phyloP scores from a whole-genome alignment of 1,140 invertebrate genomes.

The Cecropterus lyciades region DNA sequence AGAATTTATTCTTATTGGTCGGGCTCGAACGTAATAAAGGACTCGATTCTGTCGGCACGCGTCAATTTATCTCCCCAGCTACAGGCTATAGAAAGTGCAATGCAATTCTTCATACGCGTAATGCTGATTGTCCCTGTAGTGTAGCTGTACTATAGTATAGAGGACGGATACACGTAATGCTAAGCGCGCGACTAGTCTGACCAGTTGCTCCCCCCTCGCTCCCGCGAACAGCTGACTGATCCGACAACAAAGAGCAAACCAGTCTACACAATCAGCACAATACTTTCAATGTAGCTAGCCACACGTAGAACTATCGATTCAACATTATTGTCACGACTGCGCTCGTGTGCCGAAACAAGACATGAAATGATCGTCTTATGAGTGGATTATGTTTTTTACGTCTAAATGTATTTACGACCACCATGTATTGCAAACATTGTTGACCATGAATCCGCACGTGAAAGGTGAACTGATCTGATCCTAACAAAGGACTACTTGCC shows the following conservation, averaged over 20 bases:
- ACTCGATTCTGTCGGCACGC: conserved; percentile 2
- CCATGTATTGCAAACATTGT: conserved; percentile 18
- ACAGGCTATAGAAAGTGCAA: conserved; percentile 14
- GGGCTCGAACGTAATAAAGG: neutral
- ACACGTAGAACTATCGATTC: conserved; percentile 44
- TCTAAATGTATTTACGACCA: conserved; percentile 13
- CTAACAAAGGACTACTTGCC: conserved; percentile 80
- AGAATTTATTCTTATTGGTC: conserved; percentile 13
- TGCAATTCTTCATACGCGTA: conserved; percentile 1
- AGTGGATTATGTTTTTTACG: conserved; percentile 18
- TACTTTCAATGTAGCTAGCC: conserved; percentile 38
- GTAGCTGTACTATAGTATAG: conserved; percentile 12
- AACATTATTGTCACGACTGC: conserved; percentile 31
- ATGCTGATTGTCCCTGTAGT: neutral
- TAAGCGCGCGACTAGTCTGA: conserved; percentile 48
- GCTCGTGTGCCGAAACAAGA: conserved; percentile 30
- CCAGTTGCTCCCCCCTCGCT: conserved; percentile 51
- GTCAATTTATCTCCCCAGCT: conserved; percentile 24
- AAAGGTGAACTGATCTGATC: conserved; percentile 57
- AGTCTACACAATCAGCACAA: conserved; percentile 48
- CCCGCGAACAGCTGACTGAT: conserved; percentile 67
- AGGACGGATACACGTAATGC: conserved; percentile 38
- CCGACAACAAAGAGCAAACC: conserved; percentile 67
- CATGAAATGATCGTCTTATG: conserved; percentile 36
- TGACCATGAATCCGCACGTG: conserved; percentile 54